Conservation (phyloP, 92 coral and sea anemone species). For the Porites lobata region DNA sequence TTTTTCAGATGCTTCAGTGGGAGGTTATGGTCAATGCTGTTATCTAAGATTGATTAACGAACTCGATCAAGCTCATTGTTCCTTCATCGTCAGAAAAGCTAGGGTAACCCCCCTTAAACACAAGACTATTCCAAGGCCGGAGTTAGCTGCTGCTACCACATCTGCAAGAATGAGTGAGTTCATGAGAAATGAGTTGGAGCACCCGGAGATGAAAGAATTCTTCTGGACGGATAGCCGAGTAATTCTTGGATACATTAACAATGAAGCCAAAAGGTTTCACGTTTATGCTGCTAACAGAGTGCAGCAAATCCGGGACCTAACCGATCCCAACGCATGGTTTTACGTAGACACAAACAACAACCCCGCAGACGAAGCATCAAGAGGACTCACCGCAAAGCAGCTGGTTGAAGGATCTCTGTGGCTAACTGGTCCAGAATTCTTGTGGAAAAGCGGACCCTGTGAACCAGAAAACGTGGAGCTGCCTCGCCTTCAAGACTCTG, state of each 20-base stretch:
- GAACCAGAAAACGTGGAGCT: neutral
- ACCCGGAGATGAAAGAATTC: constrained; percentile 10
- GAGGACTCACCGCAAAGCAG: constrained; percentile 1
- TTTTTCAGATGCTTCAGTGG: neutral
- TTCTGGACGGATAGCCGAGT: neutral
- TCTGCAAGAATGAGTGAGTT: constrained; percentile 27
- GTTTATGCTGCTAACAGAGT: neutral
- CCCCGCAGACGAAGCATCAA: neutral
- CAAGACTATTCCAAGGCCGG: constrained; percentile 9
- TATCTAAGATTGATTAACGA: constrained; percentile 27
- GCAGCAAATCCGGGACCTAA: constrained; percentile 2
- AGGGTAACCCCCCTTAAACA: constrained; percentile 10
- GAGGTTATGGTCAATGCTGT: neutral
- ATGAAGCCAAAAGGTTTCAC: neutral
- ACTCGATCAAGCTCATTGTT: constrained; percentile 13
- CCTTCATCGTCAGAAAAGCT: constrained; percentile 18
- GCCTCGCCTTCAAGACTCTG: constrained; percentile 8
- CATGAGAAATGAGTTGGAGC: neutral
- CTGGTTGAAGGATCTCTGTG: neutral
- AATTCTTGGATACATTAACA: no score
- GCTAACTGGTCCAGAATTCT: no score
- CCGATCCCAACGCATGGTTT: neutral
- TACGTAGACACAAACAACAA: constrained; percentile 8
- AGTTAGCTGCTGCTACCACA: constrained; percentile 18
- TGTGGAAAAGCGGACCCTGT: neutral